Evolutionary conservation across 2,888 invertebrate genomes (phyloP), one percentile per base, ranked within the genome.

Genomic region (Ochropleura leucogaster): DNA sequence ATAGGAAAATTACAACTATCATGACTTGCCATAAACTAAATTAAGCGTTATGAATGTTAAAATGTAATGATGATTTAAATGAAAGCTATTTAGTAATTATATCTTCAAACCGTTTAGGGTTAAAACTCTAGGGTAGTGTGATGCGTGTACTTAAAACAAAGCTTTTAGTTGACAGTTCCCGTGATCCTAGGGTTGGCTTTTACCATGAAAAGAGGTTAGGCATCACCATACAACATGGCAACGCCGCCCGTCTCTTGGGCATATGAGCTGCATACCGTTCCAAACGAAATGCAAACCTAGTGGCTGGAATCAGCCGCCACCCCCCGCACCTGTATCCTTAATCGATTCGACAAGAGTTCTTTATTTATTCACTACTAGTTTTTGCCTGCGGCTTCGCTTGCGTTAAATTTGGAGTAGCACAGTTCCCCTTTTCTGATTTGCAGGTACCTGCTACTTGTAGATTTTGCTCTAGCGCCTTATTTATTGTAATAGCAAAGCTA

Each of bases 241-340:
- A 18, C 18, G 8, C 51, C 51, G 51, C 18, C n/a, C n/a, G 53
- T n/a, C n/a, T 53, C 18, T 51, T 51, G 6, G 18, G 8, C 4
- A n/a, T n/a, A n/a, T 53, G 4, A 53, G 9, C 53, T n/a, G 53
- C 30, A 30, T 30, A 30, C 30, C 30, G 30, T 30, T 30, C 30
- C 30, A 30, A 30, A 30, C 30, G 30, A 3, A 30, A 53, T 53
- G 18, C 51, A 9, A 51, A 51, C 51, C 18, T 18, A 53, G 51
- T 53, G n/a, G 1, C n/a, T n/a, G n/a, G n/a, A 1, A 2, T 0
- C 53, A 9, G n/a, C n/a, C 9, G 53, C n/a, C 3, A 10, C 0
- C 53, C 0, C 53, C 4, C n/a, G 53, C 53, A n/a, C 53, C 9
- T 53, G 53, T n/a, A n/a, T 18, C 51, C 51, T 51, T 51, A 51